Evolutionary conservation across 2,888 invertebrate species (phyloP), one percentile per base, ranked within the genome.

Genomic region (Ophion ventricosus): DNA sequence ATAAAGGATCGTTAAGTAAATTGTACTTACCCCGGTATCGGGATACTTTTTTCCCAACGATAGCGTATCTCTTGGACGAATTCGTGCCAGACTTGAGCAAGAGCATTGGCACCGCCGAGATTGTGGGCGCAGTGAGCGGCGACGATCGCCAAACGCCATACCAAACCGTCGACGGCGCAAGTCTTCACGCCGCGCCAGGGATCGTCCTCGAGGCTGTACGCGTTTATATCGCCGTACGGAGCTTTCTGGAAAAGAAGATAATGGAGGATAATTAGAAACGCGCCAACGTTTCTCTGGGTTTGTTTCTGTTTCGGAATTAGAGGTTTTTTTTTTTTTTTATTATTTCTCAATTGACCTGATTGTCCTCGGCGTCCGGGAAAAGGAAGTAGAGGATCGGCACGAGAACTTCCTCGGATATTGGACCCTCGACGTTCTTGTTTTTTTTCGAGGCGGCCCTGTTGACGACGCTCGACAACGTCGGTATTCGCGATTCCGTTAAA

Each of bases 41-140:
- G 91, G 84, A 96, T 95, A 75, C 95, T 95, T 89, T 96, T 96
- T 90, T 99, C 98, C 97, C 98, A 98, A 40, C 98, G 95, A 90
- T 97, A 97, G 85, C 98, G 95, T 92, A 99, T 95, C 93, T 98
- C 98, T 88, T 98, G 96, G 0, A 97, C 95, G 91, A 99, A 97
- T 92, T 98, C 98, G 90, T 97, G 97, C 99, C 99, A 99, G 17
- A 99, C 92, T 91, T 99, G 98, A 0, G 98, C 97, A 77, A 98
- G 94, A 72, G 97, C 96, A 67, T 94, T 93, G 0, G 96, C 94
- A 5, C 97, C 96, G 0, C 97, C 97, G 25, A 97, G 95, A 57
- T 96, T 96, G 86, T 96, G 96, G 74, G 96, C 94, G 66, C 97
- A 95, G 81, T 97, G 96, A 25, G 96, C 96, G 86, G 97, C 95